Percentiles rank a stretch among this genome's conserved stretches.
phyloP scores from a whole-genome alignment of 2,113 vertebrate genomes.

The Malurus alboscapulatus region DNA sequence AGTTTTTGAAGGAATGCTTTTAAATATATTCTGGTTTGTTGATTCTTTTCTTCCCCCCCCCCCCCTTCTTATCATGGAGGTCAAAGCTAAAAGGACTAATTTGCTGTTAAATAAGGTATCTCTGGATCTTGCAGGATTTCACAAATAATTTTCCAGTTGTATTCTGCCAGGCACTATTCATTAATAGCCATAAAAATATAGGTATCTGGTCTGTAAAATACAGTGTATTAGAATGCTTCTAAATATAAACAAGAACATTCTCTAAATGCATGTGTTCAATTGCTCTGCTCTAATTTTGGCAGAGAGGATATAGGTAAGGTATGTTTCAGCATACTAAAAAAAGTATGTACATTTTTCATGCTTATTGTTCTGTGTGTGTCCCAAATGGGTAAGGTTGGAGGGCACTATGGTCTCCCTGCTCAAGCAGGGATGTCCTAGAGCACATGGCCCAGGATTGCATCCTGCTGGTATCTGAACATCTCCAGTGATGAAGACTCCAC shows the following conservation, averaged over 20 bases:
- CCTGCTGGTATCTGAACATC: not conserved
- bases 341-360: not conserved
- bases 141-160: not conserved
- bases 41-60: fast-evolving
- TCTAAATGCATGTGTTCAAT: not conserved
- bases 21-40: not conserved
- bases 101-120: not conserved
- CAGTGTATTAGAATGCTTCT: not conserved
- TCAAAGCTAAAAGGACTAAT: not conserved
- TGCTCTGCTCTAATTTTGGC: not conserved
- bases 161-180: not conserved
- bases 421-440: not conserved
- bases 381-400: not conserved
- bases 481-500: not conserved
- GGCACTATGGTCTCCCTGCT: not conserved
- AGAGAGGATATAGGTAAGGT: not conserved
- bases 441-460: fast-evolving
- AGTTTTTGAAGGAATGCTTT: not conserved
- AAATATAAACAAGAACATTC: not conserved
- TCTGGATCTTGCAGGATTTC: not conserved
- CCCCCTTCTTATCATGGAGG: not conserved
- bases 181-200: not conserved
- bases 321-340: not conserved
- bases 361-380: not conserved
- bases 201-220: not conserved